Percentiles rank a stretch among this genome's conserved stretches.
These are phyloP conservation scores for Oryzias curvinotus DNA, from an alignment of 2,113 vertebrate genomes.

Conservation along the genomic window DNA sequence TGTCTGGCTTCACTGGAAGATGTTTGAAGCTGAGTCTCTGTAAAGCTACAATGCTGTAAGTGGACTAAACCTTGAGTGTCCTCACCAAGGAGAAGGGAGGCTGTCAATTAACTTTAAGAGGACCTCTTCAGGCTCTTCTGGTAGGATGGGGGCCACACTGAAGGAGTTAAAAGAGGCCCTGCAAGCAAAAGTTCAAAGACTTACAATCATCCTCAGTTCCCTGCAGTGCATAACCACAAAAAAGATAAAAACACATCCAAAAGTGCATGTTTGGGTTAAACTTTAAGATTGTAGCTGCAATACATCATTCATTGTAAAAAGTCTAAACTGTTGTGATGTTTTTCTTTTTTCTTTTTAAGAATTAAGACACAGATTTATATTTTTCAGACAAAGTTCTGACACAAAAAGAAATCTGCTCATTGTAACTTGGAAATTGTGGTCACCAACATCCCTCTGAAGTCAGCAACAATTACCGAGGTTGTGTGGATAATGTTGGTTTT, in stretches of 20 bases:
- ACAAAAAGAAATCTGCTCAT: too few relatives aligned
- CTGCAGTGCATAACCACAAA: background rate
- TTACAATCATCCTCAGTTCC: background rate
- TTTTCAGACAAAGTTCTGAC: too few relatives aligned
- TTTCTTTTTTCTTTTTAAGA: too few relatives aligned
- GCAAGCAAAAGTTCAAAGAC: background rate
- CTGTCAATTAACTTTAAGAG: constrained; percentile 29
- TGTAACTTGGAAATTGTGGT: too few relatives aligned
- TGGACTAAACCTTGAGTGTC: constrained; percentile 13
- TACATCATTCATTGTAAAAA: constrained; percentile 15
- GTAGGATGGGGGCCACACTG: background rate
- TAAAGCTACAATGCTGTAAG: constrained; percentile 17
- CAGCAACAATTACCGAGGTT: too few relatives aligned
- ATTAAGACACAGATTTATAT: too few relatives aligned
- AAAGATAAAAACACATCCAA: too few relatives aligned
- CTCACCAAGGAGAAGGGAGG: constrained; percentile 35
- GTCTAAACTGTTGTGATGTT: constrained; percentile 4
- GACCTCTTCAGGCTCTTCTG: constrained; percentile 3
- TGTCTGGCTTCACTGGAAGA: constrained; percentile 5
- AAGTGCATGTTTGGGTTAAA: constrained; percentile 19
- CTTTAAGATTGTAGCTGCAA: constrained; percentile 5
- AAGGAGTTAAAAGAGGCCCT: background rate
- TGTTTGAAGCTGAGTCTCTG: constrained; percentile 31
- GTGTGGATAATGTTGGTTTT: too few relatives aligned
- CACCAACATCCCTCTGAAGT: too few relatives aligned